Evolutionary conservation across 2,113 vertebrate genomes (phyloP).

Genomic region (Plestiodon gilberti): DNA sequence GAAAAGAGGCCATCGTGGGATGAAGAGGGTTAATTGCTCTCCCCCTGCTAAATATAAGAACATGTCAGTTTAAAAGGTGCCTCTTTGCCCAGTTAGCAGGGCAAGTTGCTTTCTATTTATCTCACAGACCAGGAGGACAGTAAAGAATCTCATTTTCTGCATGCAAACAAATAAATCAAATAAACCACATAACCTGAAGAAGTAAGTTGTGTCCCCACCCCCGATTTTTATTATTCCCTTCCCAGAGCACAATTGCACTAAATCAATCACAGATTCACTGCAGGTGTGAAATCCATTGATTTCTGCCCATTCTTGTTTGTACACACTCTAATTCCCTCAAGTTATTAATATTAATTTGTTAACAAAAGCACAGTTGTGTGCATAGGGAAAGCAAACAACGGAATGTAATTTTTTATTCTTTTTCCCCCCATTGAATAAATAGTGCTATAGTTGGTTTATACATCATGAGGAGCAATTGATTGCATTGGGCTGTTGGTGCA

Average conservation of each 20-base stretch:
- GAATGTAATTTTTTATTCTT: constrained; percentile 35
- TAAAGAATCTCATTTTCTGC: constrained; percentile 53
- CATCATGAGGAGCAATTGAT: constrained; percentile 6
- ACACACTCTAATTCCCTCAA: constrained; percentile 38
- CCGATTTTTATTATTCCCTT: constrained; percentile 36
- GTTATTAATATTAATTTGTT: constrained; percentile 62
- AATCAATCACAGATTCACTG: constrained; percentile 55
- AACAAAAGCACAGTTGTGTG: constrained; percentile 37
- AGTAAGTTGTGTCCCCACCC: constrained; percentile 37
- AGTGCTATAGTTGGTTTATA: neutral
- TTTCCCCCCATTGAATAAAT: constrained; percentile 46
- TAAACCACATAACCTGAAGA: constrained; percentile 39
- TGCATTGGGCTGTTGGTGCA: constrained; percentile 15
- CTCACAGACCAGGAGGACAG: constrained; percentile 24
- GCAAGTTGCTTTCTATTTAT: constrained; percentile 51
- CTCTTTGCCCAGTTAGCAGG: no score
- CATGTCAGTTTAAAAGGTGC: no score
- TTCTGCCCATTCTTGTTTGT: constrained; percentile 34
- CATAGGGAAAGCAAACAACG: constrained; percentile 11
- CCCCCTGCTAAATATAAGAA: no score
- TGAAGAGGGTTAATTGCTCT: no score
- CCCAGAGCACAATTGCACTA: constrained; percentile 43
- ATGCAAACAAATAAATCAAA: constrained; percentile 53
- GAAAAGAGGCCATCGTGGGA: no score
- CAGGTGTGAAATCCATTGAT: constrained; percentile 40